phyloP scores from a whole-genome alignment of 2,797 vertebrate genomes.

The Etheostoma nigrum region DNA sequence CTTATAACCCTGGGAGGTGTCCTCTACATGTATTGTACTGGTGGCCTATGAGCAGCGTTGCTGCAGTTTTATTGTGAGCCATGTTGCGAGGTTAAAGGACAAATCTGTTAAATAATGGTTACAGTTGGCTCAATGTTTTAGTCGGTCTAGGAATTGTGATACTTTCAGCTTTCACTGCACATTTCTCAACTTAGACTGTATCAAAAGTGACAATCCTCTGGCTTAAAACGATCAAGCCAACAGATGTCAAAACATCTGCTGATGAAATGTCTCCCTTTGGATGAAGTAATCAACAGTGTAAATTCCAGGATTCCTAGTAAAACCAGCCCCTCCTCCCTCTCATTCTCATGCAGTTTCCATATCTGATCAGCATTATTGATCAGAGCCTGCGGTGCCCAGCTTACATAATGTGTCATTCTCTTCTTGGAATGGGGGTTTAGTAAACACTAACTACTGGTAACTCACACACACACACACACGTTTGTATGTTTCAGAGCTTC shows the following conservation, averaged over 20 bases:
- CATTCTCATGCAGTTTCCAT: conserved; percentile 45
- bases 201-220: conserved; percentile 38
- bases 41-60: background rate
- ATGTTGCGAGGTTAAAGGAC: conserved; percentile 2
- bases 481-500: conserved; percentile 2
- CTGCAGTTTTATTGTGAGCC: conserved; percentile 22
- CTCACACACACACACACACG: background rate
- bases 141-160: background rate
- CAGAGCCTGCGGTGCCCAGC: conserved; percentile 33
- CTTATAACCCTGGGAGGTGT: conserved; percentile 12
- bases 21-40: conserved; percentile 7
- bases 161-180: background rate
- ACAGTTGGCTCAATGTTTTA: background rate
- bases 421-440: conserved; percentile 14
- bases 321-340: conserved; percentile 13
- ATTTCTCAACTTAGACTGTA: conserved; percentile 8
- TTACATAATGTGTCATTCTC: conserved; percentile 32
- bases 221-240: conserved; percentile 35
- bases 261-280: conserved; percentile 35
- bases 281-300: conserved; percentile 46
- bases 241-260: conserved; percentile 65
- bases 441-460: background rate
- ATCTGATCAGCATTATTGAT: conserved; percentile 76
- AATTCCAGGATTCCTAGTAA: conserved; percentile 42
- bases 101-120: conserved; percentile 13